Percentiles rank a stretch among this genome's conserved stretches.
These are phyloP conservation scores for Crepidodera aurea DNA, from an alignment of 2,888 invertebrate genomes.

Conservation along the genomic window DNA sequence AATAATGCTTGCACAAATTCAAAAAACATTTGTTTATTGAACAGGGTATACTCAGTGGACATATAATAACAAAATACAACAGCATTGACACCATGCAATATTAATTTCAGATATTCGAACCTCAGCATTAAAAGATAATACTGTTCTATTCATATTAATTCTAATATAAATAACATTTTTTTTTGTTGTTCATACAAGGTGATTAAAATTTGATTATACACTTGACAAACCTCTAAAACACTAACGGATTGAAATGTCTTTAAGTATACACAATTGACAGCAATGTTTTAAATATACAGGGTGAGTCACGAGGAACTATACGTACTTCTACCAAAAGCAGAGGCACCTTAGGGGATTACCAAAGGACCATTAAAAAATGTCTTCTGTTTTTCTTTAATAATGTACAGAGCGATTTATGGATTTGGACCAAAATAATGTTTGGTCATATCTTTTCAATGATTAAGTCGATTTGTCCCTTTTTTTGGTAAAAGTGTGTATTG, in stretches of 20 bases:
- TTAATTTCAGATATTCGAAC: constrained; percentile 34
- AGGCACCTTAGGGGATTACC: too few species aligned
- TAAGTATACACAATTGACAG: background rate
- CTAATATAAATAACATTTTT: constrained; percentile 38
- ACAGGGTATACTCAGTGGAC: constrained; percentile 39
- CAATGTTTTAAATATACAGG: too few species aligned
- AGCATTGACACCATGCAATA: constrained; percentile 41
- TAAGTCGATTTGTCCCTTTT: too few species aligned
- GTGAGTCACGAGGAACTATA: too few species aligned
- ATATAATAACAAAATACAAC: constrained; percentile 36
- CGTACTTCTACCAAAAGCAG: too few species aligned
- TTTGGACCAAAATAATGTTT: too few species aligned
- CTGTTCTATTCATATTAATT: constrained; percentile 39
- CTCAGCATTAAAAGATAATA: constrained; percentile 35
- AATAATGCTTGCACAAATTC: constrained; percentile 39
- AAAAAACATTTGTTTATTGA: constrained; percentile 38
- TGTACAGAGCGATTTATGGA: too few species aligned
- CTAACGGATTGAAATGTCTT: constrained; percentile 1
- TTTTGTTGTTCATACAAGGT: constrained; percentile 19
- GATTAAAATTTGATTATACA: constrained; percentile 11
- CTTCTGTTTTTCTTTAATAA: too few species aligned
- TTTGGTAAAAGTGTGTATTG: too few species aligned
- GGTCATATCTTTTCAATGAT: too few species aligned
- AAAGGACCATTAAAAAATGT: too few species aligned
- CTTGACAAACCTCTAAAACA: background rate